A percentile compares a stretch with the other conserved stretches of the same genome.
phyloP scores from a whole-genome alignment of 1,140 invertebrate genomes.

The Eumeta japonica region DNA sequence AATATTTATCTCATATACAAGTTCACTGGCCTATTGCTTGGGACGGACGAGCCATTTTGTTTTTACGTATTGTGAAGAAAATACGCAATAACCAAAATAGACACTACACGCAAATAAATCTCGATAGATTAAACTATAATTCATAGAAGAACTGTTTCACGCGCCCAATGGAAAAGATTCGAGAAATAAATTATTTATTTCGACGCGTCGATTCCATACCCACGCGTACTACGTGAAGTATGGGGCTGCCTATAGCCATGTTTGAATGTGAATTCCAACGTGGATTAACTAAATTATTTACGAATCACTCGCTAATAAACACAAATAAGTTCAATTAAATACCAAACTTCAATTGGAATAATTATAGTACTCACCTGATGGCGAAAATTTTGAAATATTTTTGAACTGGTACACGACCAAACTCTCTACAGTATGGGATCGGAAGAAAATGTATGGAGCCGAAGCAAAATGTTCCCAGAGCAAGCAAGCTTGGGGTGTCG shows the following conservation, averaged over 20 bases:
- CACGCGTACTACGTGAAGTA: conserved; percentile 53
- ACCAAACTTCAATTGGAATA: conserved; percentile 38
- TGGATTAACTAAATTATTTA: conserved; percentile 44
- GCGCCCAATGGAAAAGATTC: conserved; percentile 45
- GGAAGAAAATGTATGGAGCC: conserved; percentile 59
- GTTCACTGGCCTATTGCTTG: conserved; percentile 53
- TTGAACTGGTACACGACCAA: conserved; percentile 55
- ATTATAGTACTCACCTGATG: conserved; percentile 52
- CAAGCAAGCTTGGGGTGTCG: conserved; percentile 52
- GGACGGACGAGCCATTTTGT: conserved; percentile 56
- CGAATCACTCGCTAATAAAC: conserved; percentile 30
- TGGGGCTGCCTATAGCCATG: conserved; percentile 53
- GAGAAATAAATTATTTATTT: conserved; percentile 57
- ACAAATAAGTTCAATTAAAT: conserved; percentile 37
- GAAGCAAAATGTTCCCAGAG: conserved; percentile 54
- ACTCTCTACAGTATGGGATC: conserved; percentile 55
- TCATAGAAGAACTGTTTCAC: conserved; percentile 51
- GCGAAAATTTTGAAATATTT: conserved; percentile 58
- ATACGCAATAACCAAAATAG: conserved; percentile 47
- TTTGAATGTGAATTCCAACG: conserved; percentile 57
- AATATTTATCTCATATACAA: conserved; percentile 51
- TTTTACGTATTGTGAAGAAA: conserved; percentile 53
- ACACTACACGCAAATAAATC: conserved; percentile 46
- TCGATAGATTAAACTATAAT: conserved; percentile 36
- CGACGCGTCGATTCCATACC: conserved; percentile 50